Evolutionary conservation across 2,113 vertebrate genomes (phyloP).

Genomic region (Columbina picui): DNA sequence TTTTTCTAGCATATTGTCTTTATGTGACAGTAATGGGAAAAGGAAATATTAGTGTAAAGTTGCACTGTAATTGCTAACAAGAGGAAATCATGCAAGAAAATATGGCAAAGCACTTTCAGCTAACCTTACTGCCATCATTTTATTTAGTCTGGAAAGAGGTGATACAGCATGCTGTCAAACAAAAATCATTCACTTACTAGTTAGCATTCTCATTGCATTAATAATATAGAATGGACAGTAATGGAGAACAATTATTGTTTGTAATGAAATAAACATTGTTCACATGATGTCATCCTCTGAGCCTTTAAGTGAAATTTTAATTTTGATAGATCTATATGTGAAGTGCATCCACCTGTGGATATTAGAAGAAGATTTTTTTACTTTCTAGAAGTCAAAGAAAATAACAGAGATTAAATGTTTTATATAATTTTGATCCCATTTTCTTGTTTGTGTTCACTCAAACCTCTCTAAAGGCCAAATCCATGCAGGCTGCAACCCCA

Average conservation of each 20-base stretch:
- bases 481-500: neutral
- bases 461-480: neutral
- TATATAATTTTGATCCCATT: neutral
- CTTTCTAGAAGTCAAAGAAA: neutral
- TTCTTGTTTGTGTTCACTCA: neutral
- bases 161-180: neutral
- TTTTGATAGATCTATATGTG: neutral
- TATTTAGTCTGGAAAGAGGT: neutral
- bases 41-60: conserved; percentile 20
- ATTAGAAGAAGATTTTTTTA: neutral
- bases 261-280: neutral
- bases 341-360: neutral
- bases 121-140: neutral
- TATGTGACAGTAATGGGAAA: neutral
- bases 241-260: neutral
- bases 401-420: neutral
- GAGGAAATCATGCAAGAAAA: neutral
- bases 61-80: conserved; percentile 2
- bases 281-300: neutral
- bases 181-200: neutral
- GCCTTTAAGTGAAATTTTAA: neutral
- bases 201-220: neutral
- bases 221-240: neutral
- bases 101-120: neutral
- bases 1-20: conserved; percentile 6